Conservation (phyloP, 2,113 vertebrate genomes). For the Nesoenas mayeri region DNA sequence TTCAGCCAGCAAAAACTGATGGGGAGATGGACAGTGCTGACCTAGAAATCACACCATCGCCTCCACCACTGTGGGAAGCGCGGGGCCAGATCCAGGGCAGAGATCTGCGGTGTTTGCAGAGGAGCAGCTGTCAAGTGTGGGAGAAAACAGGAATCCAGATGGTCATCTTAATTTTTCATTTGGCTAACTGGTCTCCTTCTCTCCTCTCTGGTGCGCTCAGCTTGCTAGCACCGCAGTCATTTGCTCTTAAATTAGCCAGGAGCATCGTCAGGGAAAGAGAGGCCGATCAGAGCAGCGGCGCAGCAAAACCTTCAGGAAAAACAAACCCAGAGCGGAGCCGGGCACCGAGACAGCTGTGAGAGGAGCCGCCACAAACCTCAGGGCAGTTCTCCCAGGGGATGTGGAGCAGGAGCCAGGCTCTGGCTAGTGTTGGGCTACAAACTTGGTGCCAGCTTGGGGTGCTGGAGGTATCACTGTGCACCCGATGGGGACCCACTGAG, state of each 20-base stretch:
- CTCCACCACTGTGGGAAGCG: background rate
- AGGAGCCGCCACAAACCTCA: background rate
- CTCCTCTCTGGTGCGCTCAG: background rate
- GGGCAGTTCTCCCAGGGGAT: accelerated
- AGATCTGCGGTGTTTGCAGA: background rate
- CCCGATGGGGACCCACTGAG: accelerated
- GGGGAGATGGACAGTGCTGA: background rate
- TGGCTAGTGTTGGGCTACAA: background rate
- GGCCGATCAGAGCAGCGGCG: background rate
- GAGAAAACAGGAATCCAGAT: conserved; percentile 47
- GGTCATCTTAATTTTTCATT: conserved; percentile 24
- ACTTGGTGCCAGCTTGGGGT: background rate
- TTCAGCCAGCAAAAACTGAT: background rate
- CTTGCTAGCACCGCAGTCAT: background rate
- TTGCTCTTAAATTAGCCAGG: background rate
- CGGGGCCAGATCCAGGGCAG: background rate
- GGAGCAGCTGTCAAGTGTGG: conserved; percentile 26
- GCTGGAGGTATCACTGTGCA: background rate
- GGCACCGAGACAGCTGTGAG: accelerated
- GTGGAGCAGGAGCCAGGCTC: background rate
- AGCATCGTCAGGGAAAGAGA: background rate
- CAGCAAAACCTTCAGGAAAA: background rate
- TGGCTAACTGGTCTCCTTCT: background rate
- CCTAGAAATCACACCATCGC: background rate
- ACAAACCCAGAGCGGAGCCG: background rate